A percentile compares a stretch with the other conserved stretches of the same genome.
Conservation (phyloP, 2,888 invertebrate species). For the Apodemia zela region DNA sequence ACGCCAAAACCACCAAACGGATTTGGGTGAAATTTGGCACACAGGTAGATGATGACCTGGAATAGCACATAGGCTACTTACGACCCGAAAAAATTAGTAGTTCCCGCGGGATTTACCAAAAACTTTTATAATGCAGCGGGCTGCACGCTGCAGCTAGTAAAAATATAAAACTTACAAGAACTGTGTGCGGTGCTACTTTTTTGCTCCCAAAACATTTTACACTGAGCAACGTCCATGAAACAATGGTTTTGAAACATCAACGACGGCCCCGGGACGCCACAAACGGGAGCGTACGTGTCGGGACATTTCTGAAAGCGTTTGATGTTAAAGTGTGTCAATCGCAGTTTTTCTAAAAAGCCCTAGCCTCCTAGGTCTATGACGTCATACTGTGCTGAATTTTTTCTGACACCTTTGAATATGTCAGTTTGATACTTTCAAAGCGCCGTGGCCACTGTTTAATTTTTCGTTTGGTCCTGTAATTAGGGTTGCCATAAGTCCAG, state of each 20-base stretch:
- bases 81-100: no score
- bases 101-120: no score
- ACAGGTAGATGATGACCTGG: no score
- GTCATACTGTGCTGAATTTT: neutral
- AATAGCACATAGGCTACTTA: no score
- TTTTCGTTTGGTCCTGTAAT: no score
- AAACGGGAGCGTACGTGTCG: slow-evolving; percentile 60
- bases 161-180: slow-evolving; percentile 43
- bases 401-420: neutral
- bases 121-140: no score
- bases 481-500: no score
- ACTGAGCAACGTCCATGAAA: slow-evolving; percentile 67
- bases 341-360: neutral
- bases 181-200: slow-evolving; percentile 46
- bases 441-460: no score
- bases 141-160: no score
- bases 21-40: no score
- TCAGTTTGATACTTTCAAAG: neutral
- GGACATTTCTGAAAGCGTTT: slow-evolving; percentile 52
- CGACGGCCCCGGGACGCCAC: slow-evolving; percentile 57
- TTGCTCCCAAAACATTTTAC: slow-evolving; percentile 58
- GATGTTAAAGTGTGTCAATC: neutral
- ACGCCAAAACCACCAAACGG: no score
- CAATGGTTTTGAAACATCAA: slow-evolving; percentile 68
- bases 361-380: neutral